Evolutionary conservation across 1,140 invertebrate species (phyloP).

Genomic region (Lanistes nyassanus): DNA sequence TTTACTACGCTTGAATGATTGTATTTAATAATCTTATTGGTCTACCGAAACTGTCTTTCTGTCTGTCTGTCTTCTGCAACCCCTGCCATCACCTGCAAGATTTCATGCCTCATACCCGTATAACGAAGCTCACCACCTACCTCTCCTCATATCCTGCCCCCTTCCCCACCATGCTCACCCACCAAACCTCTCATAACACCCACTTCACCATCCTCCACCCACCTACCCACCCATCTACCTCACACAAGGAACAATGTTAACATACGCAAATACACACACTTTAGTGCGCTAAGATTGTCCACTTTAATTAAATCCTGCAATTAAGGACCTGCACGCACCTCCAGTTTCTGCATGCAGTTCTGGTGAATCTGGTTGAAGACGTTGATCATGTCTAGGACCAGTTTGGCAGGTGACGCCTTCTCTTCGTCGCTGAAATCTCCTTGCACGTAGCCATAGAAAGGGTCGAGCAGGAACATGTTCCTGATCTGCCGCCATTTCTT

Average conservation of each 20-base stretch:
- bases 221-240: no score
- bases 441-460: slow-evolving; percentile 31
- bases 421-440: slow-evolving; percentile 38
- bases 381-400: slow-evolving; percentile 33
- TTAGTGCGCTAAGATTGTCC: no score
- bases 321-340: slow-evolving; percentile 4
- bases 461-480: slow-evolving; percentile 32
- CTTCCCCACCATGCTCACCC: no score
- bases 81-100: no score
- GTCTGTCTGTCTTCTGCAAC: no score
- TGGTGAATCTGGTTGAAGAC: slow-evolving; percentile 18
- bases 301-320: no score
- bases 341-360: slow-evolving; percentile 14
- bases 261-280: slow-evolving; percentile 15
- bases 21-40: not conserved
- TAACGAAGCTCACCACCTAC: no score
- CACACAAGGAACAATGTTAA: not conserved
- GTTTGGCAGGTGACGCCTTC: slow-evolving; percentile 32
- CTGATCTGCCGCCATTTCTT: slow-evolving; percentile 35
- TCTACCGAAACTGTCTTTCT: no score
- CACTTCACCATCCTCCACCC: not conserved
- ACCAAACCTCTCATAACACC: not conserved
- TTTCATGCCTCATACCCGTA: no score
- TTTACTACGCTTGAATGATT: no score
- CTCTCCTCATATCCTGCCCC: no score